Evolutionary conservation across 2,113 vertebrate genomes (phyloP), one percentile per base, ranked within the genome.

Genomic region (Peromyscus maniculatus): DNA sequence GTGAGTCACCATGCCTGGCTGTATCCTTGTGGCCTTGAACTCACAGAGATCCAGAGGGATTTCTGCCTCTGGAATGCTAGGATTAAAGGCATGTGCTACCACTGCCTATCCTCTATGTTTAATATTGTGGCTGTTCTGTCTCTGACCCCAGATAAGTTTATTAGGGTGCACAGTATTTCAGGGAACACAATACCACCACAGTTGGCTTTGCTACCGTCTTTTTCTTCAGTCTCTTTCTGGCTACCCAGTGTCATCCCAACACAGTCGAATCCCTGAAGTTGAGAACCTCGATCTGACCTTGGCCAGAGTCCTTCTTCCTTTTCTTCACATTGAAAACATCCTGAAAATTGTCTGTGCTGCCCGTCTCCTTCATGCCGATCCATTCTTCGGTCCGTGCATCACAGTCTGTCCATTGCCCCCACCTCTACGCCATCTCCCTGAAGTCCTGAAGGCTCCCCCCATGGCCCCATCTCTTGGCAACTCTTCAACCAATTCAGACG

Each of bases 271-370:
- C 57, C 93, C 52, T 91, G 16, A 46, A 66, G 39, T 46, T 66
- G 43, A 86, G 66, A 43, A 16, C 52, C 17, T 15, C 21, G 62
- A 28, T 33, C 57, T 91, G 77, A 13, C 26, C 92, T 95, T 89
- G 22, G 91, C 28, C 46, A 43, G 12, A n/a, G 77, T 89, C 33
- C n/a, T 90, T 72, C 67, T 69, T 90, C 26, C 46, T 80, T 72
- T n/a, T 75, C n/a, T n/a, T 94, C 62, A 71, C 93, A 52, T 89
- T 80, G 43, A 95, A 82, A 95, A 21, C 19, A 15, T 24, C 52
- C 79, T n/a, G 36, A 82, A 43, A 46, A 39, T 16, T 64, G 24
- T 52, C 46, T 75, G 11, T 24, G 15, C 33, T 55, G 21, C 46
- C 72, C 78, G 12, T 46, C 79, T 92, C 64, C 64, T 55, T 55